Conservation (phyloP, 1,140 invertebrate genomes). For the Trinorchestia longiramus region DNA sequence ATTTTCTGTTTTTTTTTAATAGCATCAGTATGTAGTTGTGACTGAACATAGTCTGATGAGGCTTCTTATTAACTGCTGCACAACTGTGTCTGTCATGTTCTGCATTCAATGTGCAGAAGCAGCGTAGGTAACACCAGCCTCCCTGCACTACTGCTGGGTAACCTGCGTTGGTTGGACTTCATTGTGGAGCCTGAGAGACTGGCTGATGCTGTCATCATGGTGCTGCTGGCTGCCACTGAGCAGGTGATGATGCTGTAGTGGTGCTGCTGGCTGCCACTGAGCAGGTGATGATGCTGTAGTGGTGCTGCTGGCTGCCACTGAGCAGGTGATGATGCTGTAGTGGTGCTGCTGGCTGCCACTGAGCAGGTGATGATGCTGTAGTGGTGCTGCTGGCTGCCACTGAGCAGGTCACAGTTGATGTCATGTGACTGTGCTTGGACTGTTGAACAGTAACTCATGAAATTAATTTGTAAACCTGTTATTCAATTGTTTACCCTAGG, state of each 20-base stretch:
- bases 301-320: not conserved
- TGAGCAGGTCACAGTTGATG: too few species aligned
- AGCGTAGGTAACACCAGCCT: not conserved
- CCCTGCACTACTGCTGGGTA: slow-evolving; percentile 62
- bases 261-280: slow-evolving; percentile 60
- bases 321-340: too few species aligned
- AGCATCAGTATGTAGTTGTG: too few species aligned
- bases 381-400: slow-evolving; percentile 61
- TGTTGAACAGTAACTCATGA: too few species aligned
- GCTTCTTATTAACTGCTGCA: too few species aligned
- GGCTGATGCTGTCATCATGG: slow-evolving; percentile 63
- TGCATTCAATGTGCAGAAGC: not conserved
- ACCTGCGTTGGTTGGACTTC: slow-evolving; percentile 64
- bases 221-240: slow-evolving; percentile 61
- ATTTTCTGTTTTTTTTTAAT: too few species aligned
- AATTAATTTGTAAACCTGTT: too few species aligned
- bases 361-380: not conserved
- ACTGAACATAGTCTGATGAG: too few species aligned
- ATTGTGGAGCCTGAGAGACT: slow-evolving; percentile 61
- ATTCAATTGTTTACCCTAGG: too few species aligned
- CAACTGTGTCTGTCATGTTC: too few species aligned
- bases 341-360: slow-evolving; percentile 61
- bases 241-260: slow-evolving; percentile 35
- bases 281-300: not conserved
- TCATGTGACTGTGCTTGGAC: too few species aligned